phyloP scores from a whole-genome alignment of 2,113 vertebrate genomes.

The Tetraodon nigroviridis region DNA sequence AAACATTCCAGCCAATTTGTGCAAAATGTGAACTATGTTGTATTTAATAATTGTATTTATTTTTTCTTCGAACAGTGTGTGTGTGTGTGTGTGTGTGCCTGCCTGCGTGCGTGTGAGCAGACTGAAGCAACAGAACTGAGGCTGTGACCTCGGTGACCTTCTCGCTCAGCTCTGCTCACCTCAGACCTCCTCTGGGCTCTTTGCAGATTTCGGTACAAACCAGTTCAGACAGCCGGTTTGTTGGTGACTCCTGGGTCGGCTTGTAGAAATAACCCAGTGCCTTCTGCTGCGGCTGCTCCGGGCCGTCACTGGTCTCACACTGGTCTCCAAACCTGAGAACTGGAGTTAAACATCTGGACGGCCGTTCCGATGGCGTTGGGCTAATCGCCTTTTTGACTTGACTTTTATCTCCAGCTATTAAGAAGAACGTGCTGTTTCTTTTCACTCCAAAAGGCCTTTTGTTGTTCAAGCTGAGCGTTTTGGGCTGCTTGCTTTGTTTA shows the following conservation, averaged over 20 bases:
- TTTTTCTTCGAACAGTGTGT: slow-evolving; percentile 11
- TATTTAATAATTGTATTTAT: slow-evolving; percentile 1
- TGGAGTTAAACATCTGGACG: no score
- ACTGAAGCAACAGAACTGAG: slow-evolving; percentile 9
- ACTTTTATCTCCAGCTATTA: no score
- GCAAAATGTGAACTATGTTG: not conserved
- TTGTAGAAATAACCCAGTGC: slow-evolving; percentile 63
- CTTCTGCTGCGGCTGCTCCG: slow-evolving; percentile 51
- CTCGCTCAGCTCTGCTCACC: slow-evolving; percentile 32
- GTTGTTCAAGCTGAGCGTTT: no score
- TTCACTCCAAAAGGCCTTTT: no score
- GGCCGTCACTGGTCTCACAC: slow-evolving; percentile 9
- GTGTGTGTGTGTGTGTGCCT: not conserved
- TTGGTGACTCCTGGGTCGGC: slow-evolving; percentile 32
- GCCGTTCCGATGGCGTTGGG: no score
- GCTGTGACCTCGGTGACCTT: slow-evolving; percentile 34
- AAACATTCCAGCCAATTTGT: no score
- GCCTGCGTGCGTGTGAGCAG: slow-evolving; percentile 3
- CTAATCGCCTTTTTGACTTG: no score
- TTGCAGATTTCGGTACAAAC: slow-evolving; percentile 5
- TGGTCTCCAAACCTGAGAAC: no score
- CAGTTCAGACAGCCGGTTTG: not conserved
- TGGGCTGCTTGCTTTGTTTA: no score
- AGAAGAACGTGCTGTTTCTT: no score
- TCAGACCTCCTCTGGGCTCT: slow-evolving; percentile 24